Evolutionary conservation across 2,797 vertebrate species (phyloP).

Genomic region (Lepus townsendii): DNA sequence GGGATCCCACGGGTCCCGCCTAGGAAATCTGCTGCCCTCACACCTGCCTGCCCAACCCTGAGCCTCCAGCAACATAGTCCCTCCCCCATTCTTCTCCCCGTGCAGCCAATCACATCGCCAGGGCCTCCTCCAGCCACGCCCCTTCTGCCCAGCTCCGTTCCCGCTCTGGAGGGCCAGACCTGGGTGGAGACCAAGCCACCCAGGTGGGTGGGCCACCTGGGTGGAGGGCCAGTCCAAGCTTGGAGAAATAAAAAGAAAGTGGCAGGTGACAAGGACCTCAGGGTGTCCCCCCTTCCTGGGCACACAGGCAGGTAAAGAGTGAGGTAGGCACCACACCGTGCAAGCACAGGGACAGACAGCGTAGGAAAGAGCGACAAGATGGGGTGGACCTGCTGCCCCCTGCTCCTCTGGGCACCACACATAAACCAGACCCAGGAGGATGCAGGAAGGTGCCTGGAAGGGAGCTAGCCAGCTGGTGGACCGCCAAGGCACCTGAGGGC

Average conservation of each 20-base stretch:
- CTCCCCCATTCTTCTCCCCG: no score
- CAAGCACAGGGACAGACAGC: not conserved
- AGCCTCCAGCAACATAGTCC: not conserved
- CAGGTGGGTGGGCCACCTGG: no score
- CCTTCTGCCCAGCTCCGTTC: not conserved
- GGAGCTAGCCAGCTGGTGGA: not conserved
- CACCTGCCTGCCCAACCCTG: no score
- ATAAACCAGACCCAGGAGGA: no score
- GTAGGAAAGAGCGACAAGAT: not conserved
- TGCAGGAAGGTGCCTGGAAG: not conserved
- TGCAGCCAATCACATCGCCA: not conserved
- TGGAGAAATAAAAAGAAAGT: not conserved
- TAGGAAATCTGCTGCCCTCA: not conserved
- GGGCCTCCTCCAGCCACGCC: not conserved
- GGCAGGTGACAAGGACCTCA: not conserved
- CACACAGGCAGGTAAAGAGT: not conserved
- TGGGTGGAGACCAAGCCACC: not conserved
- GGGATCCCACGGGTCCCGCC: not conserved
- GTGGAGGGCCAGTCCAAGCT: not conserved
- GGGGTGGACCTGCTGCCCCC: not conserved
- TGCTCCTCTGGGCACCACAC: not conserved
- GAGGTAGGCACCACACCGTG: accelerated
- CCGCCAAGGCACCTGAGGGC: no score
- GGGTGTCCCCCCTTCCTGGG: not conserved
- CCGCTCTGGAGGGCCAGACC: not conserved